phyloP scores from a whole-genome alignment of 1,140 invertebrate genomes.

The Eupeodes corollae region DNA sequence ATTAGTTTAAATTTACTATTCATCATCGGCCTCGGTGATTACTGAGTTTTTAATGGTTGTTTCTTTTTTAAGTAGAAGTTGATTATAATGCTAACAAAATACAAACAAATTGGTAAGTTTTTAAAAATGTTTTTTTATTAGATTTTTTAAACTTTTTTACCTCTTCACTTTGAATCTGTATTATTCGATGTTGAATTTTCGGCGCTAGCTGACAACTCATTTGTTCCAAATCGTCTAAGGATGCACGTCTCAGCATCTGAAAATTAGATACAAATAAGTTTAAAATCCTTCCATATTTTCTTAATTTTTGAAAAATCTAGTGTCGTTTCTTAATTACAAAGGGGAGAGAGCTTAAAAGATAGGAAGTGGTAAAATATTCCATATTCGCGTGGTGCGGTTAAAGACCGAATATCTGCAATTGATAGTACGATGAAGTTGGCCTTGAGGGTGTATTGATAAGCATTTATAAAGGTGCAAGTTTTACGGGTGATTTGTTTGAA shows the following conservation, averaged over 20 bases:
- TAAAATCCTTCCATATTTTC: not conserved
- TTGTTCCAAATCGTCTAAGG: constrained; percentile 64
- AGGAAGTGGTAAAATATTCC: too few relatives aligned
- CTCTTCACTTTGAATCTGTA: constrained; percentile 56
- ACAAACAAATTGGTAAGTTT: not conserved
- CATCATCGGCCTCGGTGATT: constrained; percentile 33
- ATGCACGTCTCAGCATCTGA: constrained; percentile 50
- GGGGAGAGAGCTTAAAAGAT: too few relatives aligned
- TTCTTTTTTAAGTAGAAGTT: constrained; percentile 29
- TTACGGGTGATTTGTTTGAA: too few relatives aligned
- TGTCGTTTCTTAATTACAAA: too few relatives aligned
- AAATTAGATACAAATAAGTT: not conserved
- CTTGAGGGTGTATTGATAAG: too few relatives aligned
- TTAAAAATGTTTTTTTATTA: not conserved
- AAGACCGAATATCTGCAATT: too few relatives aligned
- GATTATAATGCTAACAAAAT: constrained; percentile 23
- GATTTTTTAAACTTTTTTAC: constrained; percentile 27
- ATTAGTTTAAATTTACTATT: constrained; percentile 18
- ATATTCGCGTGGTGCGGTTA: too few relatives aligned
- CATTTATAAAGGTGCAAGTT: too few relatives aligned
- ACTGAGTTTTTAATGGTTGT: constrained; percentile 29
- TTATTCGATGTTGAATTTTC: constrained; percentile 61
- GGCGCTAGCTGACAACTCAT: constrained; percentile 64
- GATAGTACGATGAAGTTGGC: too few relatives aligned
- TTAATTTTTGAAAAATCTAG: too few relatives aligned